phyloP scores from a whole-genome alignment of 2,888 invertebrate genomes.

The Salpingus planirostris region DNA sequence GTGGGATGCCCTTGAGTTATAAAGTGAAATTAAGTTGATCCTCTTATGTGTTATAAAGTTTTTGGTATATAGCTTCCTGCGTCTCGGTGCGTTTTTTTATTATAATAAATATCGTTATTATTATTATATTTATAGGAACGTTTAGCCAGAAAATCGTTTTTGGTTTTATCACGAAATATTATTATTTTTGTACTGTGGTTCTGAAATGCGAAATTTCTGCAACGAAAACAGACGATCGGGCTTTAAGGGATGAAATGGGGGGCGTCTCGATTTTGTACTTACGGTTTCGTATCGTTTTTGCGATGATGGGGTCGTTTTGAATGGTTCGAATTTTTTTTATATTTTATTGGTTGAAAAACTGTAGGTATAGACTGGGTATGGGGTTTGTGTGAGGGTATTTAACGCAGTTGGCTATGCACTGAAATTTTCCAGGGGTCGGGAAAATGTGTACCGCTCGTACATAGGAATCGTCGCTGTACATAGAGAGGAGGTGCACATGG shows the following conservation, averaged over 20 bases:
- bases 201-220: conserved; percentile 29
- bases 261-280: conserved; percentile 21
- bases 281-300: conserved; percentile 25
- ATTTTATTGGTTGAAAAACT: too few relatives aligned
- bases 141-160: conserved; percentile 27
- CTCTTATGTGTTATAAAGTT: conserved; percentile 18
- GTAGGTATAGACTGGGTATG: conserved; percentile 42
- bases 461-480: conserved; percentile 15
- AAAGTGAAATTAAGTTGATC: conserved; percentile 22
- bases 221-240: conserved; percentile 16
- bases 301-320: conserved; percentile 14
- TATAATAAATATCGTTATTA: too few relatives aligned
- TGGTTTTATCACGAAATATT: conserved; percentile 28
- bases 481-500: conserved; percentile 12
- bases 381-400: conserved; percentile 39
- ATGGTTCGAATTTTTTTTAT: conserved; percentile 24
- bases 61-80: conserved; percentile 36
- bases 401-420: conserved; percentile 44
- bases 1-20: conserved; percentile 20
- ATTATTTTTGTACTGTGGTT: conserved; percentile 36
- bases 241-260: conserved; percentile 4
- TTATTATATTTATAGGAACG: too few relatives aligned
- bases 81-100: conserved; percentile 24
- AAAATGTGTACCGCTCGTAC: conserved; percentile 25
- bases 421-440: conserved; percentile 37